Evolutionary conservation across 2,888 invertebrate genomes (phyloP).

Genomic region (Plutella xylostella): DNA sequence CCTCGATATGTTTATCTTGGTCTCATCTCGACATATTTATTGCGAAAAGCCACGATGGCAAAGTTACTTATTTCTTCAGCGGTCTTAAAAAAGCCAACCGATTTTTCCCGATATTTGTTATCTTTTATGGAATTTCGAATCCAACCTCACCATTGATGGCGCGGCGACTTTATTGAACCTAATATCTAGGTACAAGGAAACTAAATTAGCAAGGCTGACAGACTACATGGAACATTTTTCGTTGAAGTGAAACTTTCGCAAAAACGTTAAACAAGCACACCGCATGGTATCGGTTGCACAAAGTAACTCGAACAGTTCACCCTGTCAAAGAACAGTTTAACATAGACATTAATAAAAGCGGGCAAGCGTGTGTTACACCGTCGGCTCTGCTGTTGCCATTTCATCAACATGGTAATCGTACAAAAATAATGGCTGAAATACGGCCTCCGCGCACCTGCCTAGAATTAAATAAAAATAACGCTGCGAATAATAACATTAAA

Average conservation of each 20-base stretch:
- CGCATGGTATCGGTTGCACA: neutral
- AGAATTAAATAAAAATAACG: constrained; percentile 68
- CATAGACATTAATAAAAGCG: constrained; percentile 35
- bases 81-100: constrained; percentile 41
- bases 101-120: too few relatives aligned
- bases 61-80: constrained; percentile 38
- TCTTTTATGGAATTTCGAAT: constrained; percentile 2
- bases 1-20: constrained; percentile 59
- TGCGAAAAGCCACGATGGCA: constrained; percentile 47
- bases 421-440: constrained; percentile 59
- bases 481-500: constrained; percentile 36
- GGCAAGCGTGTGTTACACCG: constrained; percentile 27
- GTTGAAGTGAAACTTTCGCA: too few relatives aligned
- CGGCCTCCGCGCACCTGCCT: constrained; percentile 51
- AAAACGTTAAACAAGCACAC: too few relatives aligned
- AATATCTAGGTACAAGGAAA: too few relatives aligned
- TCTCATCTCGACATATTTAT: constrained; percentile 63
- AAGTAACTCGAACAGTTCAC: constrained; percentile 11
- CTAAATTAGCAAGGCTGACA: too few relatives aligned
- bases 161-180: too few relatives aligned
- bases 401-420: constrained; percentile 68
- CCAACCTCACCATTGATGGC: neutral
- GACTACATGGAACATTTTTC: too few relatives aligned
- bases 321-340: constrained; percentile 28
- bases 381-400: constrained; percentile 58